phyloP scores from a whole-genome alignment of 2,113 vertebrate species.

The Rhabdornis inornatus region DNA sequence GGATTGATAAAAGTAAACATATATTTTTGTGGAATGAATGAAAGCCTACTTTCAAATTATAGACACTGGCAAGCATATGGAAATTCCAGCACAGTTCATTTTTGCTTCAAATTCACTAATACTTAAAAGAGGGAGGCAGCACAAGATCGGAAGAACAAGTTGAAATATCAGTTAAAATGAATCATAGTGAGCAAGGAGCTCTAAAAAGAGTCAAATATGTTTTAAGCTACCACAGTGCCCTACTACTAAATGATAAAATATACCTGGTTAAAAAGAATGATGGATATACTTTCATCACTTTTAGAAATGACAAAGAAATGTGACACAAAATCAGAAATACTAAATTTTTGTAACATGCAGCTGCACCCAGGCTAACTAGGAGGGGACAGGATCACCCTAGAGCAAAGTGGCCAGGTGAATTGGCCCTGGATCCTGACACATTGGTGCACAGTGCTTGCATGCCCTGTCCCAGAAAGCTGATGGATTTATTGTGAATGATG shows the following conservation, averaged over 20 bases:
- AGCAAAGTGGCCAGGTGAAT: neutral
- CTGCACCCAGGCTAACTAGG: neutral
- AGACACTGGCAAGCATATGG: neutral
- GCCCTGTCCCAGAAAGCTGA: neutral
- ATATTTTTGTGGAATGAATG: neutral
- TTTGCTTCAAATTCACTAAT: neutral
- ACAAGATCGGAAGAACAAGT: neutral
- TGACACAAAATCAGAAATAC: neutral
- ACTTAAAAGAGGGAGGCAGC: neutral
- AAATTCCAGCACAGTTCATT: neutral
- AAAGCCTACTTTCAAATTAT: neutral
- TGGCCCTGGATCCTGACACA: neutral
- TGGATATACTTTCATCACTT: neutral
- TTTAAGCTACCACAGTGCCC: neutral
- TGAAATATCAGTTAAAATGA: constrained; percentile 6
- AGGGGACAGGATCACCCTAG: neutral
- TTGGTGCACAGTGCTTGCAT: neutral
- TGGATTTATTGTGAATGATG: neutral
- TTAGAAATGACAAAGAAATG: neutral
- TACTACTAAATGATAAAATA: neutral
- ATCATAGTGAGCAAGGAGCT: neutral
- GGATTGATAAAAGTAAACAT: neutral
- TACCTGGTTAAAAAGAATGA: neutral
- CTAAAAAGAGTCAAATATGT: neutral
- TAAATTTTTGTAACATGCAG: neutral